phyloP scores from a whole-genome alignment of 1,140 invertebrate species.

The Pseudobourletiella spinata region DNA sequence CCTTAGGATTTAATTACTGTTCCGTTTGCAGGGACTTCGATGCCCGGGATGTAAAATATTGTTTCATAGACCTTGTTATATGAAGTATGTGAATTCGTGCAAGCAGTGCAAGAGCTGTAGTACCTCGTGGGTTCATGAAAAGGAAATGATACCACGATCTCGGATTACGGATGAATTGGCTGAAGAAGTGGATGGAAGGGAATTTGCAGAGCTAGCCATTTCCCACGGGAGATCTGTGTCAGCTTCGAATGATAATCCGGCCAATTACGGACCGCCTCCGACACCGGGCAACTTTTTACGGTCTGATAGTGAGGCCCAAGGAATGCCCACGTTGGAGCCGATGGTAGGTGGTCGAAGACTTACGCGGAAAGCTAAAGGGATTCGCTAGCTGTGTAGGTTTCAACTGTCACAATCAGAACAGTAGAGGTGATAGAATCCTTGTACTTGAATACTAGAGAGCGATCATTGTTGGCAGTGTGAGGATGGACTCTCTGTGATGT shows the following conservation, averaged over 20 bases:
- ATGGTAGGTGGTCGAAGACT: background rate
- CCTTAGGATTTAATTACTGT: background rate
- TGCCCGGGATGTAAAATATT: slow-evolving; percentile 2
- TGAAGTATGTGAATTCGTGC: background rate
- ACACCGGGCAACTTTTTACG: background rate
- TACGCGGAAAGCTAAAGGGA: too few relatives aligned
- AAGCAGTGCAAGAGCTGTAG: background rate
- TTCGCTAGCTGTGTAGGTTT: too few relatives aligned
- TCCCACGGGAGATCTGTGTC: background rate
- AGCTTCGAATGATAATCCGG: background rate
- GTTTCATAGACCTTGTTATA: background rate
- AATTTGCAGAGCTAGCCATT: background rate
- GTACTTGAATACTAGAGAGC: too few relatives aligned
- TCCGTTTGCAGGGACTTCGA: background rate
- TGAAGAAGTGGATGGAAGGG: background rate
- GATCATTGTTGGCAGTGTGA: too few relatives aligned
- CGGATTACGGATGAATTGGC: background rate
- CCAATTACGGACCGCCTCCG: background rate
- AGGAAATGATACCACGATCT: background rate
- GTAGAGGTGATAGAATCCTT: too few relatives aligned
- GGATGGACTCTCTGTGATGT: too few relatives aligned
- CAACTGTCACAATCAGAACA: too few relatives aligned
- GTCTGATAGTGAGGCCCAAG: background rate
- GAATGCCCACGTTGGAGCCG: background rate
- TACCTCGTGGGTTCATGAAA: background rate